Evolutionary conservation across 2,797 vertebrate genomes (phyloP).

Genomic region (Sciurus carolinensis): DNA sequence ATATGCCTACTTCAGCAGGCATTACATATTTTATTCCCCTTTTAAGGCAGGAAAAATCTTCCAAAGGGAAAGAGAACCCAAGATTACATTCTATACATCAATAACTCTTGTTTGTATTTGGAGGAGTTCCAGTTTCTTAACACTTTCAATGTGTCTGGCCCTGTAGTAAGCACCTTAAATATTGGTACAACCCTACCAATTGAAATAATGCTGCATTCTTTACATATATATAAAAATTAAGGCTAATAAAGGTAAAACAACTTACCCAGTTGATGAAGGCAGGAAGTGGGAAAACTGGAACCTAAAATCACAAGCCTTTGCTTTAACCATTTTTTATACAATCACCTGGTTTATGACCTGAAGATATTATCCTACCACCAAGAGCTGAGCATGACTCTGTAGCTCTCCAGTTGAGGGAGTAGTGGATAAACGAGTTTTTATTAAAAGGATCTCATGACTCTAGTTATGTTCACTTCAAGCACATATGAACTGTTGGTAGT

Average conservation of each 20-base stretch:
- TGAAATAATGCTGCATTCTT: conserved; percentile 22
- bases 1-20: neutral
- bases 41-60: neutral
- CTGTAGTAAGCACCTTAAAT: conserved; percentile 7
- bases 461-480: neutral
- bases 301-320: conserved; percentile 1
- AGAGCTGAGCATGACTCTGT: conserved; percentile 13
- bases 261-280: neutral
- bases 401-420: neutral
- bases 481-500: neutral
- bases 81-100: neutral
- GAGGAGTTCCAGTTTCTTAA: conserved; percentile 34
- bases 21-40: neutral
- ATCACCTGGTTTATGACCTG: conserved; percentile 10
- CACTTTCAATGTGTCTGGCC: neutral
- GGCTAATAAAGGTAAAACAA: conserved; percentile 15
- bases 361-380: neutral
- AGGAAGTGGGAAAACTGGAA: neutral
- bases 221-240: conserved; percentile 27
- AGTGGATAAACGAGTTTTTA: conserved; percentile 13
- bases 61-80: neutral
- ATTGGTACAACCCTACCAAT: conserved; percentile 16
- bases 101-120: neutral
- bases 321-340: neutral
- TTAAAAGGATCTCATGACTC: neutral